Evolutionary conservation across 2,797 vertebrate genomes (phyloP).

Genomic region (Crax fasciolata): DNA sequence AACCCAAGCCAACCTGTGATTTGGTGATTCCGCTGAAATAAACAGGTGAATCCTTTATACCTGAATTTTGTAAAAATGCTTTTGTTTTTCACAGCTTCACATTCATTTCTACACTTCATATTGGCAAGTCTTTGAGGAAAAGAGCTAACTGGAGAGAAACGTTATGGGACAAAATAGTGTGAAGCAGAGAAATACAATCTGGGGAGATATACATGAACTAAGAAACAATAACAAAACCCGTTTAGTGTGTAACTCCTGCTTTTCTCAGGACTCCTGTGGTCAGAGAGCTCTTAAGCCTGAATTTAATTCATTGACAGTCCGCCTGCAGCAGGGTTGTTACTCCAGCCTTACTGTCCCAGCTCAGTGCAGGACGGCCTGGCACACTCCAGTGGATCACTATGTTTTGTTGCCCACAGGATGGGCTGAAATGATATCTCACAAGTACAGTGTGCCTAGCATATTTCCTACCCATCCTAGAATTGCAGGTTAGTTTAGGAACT

Average conservation of each 20-base stretch:
- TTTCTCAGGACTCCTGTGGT: background rate
- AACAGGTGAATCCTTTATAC: background rate
- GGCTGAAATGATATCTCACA: background rate
- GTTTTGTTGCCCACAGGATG: background rate
- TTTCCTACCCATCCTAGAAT: background rate
- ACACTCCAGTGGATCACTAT: background rate
- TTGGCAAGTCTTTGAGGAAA: background rate
- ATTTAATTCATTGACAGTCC: background rate
- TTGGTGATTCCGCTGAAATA: background rate
- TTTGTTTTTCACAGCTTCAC: background rate
- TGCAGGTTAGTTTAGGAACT: background rate
- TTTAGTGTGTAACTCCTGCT: background rate
- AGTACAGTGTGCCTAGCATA: rapidly evolving
- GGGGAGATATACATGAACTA: background rate
- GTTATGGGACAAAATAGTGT: background rate
- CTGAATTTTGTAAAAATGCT: background rate
- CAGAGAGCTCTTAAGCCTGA: background rate
- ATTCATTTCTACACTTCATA: background rate
- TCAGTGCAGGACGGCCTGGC: background rate
- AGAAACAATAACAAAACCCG: background rate
- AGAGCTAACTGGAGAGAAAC: background rate
- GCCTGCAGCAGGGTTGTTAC: background rate
- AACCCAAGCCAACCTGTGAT: background rate
- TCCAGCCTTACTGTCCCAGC: background rate
- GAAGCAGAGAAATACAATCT: background rate